Evolutionary conservation across 2,888 invertebrate genomes (phyloP), one percentile per base, ranked within the genome.

Genomic region (Formica aserva): DNA sequence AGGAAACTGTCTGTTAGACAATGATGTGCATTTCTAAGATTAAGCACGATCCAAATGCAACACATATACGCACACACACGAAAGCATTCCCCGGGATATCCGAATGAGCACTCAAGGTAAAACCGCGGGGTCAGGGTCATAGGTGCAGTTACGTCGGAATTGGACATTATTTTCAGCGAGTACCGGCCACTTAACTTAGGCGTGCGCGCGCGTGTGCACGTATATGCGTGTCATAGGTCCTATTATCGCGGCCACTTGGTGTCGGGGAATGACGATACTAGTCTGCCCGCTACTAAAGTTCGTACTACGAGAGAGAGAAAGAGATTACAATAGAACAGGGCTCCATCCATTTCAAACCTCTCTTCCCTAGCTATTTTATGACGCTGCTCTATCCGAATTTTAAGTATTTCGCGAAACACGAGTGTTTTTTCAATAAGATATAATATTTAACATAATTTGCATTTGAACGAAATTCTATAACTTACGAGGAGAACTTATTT

Each of bases 231-330:
- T 90, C 91, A 91, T 87, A 90, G 91, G 89, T 91, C 89, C 92
- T 85, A 92, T 93, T 92, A 93, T 93, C 93, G 89, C 87, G 87
- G 88, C 90, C 92, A 91, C 91, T 92, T 90, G 87, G 89, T 91
- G 86, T 87, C 88, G 86, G 87, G 86, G 87, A 89, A 88, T 88
- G 90, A 90, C 90, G 90, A 88, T 89, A 90, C 92, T 88, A 88
- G 75, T 82, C 83, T 60, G 66, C 55, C 74, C 29, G 77, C 41
- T 26, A 80, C 9, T 62, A 26, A 82, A 84, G 72, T 86, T 88
- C 63, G 60, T 77, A 66, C 78, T 75, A 55, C 71, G 11, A 60
- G 66, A 32, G 32, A 32, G 35, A 66, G 62, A 84, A 55, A 63
- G 63, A 72, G 77, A 78, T 62, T 29, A 77, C 83, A 55, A 62